Evolutionary conservation across 1,140 invertebrate species (phyloP), one percentile per base, ranked within the genome.

Genomic region (Saccostrea echinata): DNA sequence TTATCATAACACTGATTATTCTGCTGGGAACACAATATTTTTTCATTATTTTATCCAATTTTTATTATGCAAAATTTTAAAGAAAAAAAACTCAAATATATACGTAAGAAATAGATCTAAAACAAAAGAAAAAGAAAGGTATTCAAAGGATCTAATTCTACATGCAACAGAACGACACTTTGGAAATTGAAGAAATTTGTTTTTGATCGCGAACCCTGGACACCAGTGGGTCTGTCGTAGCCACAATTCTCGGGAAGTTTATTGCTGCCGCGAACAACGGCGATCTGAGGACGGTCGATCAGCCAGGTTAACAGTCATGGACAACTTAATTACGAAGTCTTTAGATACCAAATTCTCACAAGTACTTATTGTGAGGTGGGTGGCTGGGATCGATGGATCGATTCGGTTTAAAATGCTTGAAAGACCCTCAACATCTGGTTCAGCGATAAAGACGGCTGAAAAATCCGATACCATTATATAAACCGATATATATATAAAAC

Each of bases 331-430:
- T 76, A 76, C 24, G 30, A 76, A 30, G 24, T 76, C 68, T 76
- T 76, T 76, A 76, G 68, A 76, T 30, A 76, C 68, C 68, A 76
- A 76, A 76, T 76, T 76, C 68, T 76, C 68, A 30, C 68, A 30
- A 76, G 68, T 76, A 30, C 68, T 76, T 9, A 76, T 76, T 76
- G 68, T 76, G 68, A 33, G 68, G 68, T 76, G 68, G 68, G 68
- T 76, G 68, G 24, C 16, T 13, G 68, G 27, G 68, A 30, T 76
- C 68, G 68, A 76, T 76, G 27, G 11, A 76, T 76, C 68, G 68
- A 76, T 76, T 76, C 18, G 9, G 24, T 76, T 76, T 76, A 76
- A 76, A 76, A 16, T 76, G 68, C 30, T 76, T 76, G 27, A 76
- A 76, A 76, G 68, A 27, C 30, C 30, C 24, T 33, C 30, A 76